Base-by-base conservation (phyloP, 2,113 vertebrate species). In the Lampris megalopsis region DNA sequence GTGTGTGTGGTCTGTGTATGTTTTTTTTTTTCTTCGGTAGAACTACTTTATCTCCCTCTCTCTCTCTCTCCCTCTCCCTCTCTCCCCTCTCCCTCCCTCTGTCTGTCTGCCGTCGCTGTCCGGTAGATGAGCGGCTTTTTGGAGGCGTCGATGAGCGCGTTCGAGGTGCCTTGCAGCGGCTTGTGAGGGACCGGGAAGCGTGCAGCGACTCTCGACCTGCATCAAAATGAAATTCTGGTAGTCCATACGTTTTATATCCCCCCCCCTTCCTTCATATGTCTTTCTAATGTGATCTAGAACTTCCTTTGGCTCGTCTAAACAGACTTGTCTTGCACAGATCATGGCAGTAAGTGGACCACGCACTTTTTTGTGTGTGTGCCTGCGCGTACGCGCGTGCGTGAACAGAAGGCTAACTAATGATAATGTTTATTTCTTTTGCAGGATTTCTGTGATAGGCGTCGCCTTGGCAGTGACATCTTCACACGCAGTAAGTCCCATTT, bases 401-500 rank as follows among this genome's bases (percentile, higher is more conserved):
- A 24, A 24, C 24, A 24, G 24, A 24, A 24, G 24, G 24, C 24
- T 24, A 24, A 45, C 49, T 68, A 48, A 59, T 13, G 4, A 0
- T 60, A 10, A 5, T 53, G 49, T 79, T 35, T 78, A 0, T 85
- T 11, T 61, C 9, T 80, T 38, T 1, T n/a, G 54, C 89, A 95
- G 94, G 56, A 0, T 91, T 61, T 90, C 72, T 56, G 71, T 86
- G 71, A 9, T 92, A 3, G 82, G 80, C 9, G 59, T 87, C 5
- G 58, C 80, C 58, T 9, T 90, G 75, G 79, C 47, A 38, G 50
- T 81, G 79, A 36, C 82, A 45, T 72, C 80, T 69, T 43, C 88
- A 41, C 85, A 88, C 78, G 94, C 77, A 89, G 94, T 95, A 88
- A 95, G 94, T 95, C 57, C 52, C 4, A n/a, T 73, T 77, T 87